Evolutionary conservation across 1,140 invertebrate species (phyloP), one percentile per base, ranked within the genome.

Genomic region (Brachionus rubens): DNA sequence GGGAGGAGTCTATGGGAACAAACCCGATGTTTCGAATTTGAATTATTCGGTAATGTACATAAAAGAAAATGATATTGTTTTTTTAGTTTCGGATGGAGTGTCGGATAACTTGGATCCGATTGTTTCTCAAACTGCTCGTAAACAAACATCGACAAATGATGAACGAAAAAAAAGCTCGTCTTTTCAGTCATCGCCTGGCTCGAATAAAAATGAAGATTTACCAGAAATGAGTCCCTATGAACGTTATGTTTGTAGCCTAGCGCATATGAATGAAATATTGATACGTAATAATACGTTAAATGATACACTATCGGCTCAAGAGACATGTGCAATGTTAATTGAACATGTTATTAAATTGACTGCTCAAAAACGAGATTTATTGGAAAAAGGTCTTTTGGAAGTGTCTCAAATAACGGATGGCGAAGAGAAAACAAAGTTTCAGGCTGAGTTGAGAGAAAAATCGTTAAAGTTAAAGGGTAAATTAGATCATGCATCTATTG

Each of bases 21-120:
- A 92, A 81, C 93, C 93, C 0, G 93, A 96, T 86, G 84, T 95
- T 33, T 91, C 91, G 79, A 95, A 95, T 84, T 86, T 96, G 12
- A 95, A 93, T 0, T 90, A 92, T 78, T 91, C 92, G 0, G 89
- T 96, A 87, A 94, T 91, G 0, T 89, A 92, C 77, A 87, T 92
- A 21, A 90, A 92, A 62, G 83, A 87, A 41, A 91, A 91, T 9
- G 93, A 95, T 82, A 90, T 94, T 78, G 90, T 96, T 36, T 92
- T 94, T 81, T 86, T 96, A 12, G 93, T 92, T 1, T 92, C 91
- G 16, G 93, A 95, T 82, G 93, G 93, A n/a, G 89, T 95, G 28
- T 92, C 91, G 10, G 93, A 95, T 81, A 95, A 95, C 82, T 93
- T 94, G 83, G 93, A 95, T 86, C 93, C 93, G 1, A 92, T 94